Evolutionary conservation across 2,797 vertebrate genomes (phyloP).

Genomic region (Petrocephalus sullivani): DNA sequence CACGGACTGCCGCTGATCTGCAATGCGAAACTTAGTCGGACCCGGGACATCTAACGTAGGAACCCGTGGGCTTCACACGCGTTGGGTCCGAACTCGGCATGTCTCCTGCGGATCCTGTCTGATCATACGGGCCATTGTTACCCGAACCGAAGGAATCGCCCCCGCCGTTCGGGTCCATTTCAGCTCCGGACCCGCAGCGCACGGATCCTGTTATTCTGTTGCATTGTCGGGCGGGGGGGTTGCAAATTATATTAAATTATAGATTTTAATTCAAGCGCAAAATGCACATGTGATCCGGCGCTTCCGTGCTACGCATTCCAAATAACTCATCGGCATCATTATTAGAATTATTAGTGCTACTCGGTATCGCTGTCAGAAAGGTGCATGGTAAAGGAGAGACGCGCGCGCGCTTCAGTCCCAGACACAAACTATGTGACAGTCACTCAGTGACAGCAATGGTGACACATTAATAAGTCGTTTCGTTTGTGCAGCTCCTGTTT

Average conservation of each 20-base stretch:
- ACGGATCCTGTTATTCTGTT: not conserved
- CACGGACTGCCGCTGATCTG: not conserved
- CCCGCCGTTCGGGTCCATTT: not conserved
- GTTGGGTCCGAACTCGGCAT: not conserved
- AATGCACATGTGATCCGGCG: not conserved
- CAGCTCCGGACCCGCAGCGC: not conserved
- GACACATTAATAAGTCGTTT: not conserved
- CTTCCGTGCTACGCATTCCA: not conserved
- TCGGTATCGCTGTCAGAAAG: not conserved
- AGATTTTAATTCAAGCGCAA: not conserved
- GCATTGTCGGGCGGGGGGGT: not conserved
- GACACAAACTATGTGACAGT: slow-evolving; percentile 5
- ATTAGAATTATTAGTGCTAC: not conserved
- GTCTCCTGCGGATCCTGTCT: not conserved
- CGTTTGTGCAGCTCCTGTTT: not conserved
- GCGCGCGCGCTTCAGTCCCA: not conserved
- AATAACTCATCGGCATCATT: not conserved
- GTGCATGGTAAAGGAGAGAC: not conserved
- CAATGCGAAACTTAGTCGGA: slow-evolving; percentile 10
- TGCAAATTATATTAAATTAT: not conserved
- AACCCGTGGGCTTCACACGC: not conserved
- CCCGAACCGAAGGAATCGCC: not conserved
- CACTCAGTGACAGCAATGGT: not conserved
- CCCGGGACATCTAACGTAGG: not conserved
- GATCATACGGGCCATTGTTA: not conserved